Conservation (phyloP, 2,113 vertebrate genomes). For the Macrotus californicus region DNA sequence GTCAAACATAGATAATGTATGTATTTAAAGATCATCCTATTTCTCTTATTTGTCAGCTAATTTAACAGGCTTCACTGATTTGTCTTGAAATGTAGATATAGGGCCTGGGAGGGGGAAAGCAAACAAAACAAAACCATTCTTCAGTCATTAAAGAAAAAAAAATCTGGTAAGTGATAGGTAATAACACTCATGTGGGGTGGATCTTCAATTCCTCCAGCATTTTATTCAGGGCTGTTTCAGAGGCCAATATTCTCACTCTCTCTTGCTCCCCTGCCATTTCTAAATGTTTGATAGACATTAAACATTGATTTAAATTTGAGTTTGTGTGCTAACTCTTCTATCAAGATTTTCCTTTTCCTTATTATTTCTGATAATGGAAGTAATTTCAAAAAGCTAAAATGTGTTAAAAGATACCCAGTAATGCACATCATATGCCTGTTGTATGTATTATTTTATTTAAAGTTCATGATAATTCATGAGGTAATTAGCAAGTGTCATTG, state of each 20-base stretch:
- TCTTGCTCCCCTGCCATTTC: not conserved
- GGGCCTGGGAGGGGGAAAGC: not conserved
- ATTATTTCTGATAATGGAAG: not conserved
- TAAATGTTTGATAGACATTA: not conserved
- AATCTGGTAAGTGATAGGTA: not conserved
- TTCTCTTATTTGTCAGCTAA: not conserved
- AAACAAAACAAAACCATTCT: not conserved
- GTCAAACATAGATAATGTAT: not conserved
- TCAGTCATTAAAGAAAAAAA: not conserved
- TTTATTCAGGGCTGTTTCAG: not conserved
- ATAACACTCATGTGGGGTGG: not conserved
- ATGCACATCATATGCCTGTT: not conserved
- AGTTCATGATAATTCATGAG: not conserved
- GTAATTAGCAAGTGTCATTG: not conserved
- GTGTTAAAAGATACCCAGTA: not conserved
- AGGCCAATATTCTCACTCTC: not conserved
- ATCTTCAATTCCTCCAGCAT: not conserved
- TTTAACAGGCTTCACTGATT: not conserved
- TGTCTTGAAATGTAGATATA: not conserved
- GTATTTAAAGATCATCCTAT: not conserved
- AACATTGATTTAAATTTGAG: not conserved
- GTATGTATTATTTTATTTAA: not conserved
- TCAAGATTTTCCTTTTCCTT: not conserved
- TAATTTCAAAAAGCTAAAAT: not conserved
- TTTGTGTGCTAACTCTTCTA: not conserved